A percentile compares a stretch with the other conserved stretches of the same genome.
Evolutionary conservation across 1,140 invertebrate genomes (phyloP).

Genomic region (Drosophila ironensis): DNA sequence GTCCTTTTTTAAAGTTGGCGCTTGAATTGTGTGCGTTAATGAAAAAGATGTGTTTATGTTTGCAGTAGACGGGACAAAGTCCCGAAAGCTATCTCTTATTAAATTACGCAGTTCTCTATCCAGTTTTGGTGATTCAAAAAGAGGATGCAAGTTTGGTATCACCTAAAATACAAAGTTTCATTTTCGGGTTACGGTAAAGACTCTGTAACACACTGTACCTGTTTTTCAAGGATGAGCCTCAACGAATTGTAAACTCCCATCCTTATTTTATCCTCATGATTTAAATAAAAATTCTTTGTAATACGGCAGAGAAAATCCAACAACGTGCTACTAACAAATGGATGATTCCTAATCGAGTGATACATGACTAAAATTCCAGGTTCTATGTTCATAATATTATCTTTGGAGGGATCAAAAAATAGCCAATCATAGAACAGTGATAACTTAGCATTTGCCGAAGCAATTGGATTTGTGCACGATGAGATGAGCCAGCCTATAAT

Average conservation of each 20-base stretch:
- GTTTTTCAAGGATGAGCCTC: constrained; percentile 95
- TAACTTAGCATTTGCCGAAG: constrained; percentile 96
- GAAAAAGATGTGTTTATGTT: constrained; percentile 54
- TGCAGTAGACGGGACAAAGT: constrained; percentile 89
- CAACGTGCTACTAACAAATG: constrained; percentile 95
- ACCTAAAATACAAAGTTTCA: constrained; percentile 45
- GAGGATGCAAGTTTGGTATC: constrained; percentile 91
- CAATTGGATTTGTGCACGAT: constrained; percentile 96
- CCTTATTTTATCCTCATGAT: constrained; percentile 91
- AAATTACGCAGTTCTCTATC: constrained; percentile 93
- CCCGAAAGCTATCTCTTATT: constrained; percentile 94
- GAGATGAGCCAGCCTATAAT: constrained; percentile 99
- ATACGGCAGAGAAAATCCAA: constrained; percentile 98
- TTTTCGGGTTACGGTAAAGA: background rate
- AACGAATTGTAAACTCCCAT: constrained; percentile 96
- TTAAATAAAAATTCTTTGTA: constrained; percentile 95
- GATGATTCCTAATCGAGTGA: constrained; percentile 97
- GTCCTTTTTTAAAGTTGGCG: constrained; percentile 62
- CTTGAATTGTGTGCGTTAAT: constrained; percentile 38
- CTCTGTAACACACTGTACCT: constrained; percentile 84
- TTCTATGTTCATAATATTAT: constrained; percentile 99
- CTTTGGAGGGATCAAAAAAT: constrained; percentile 96
- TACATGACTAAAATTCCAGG: constrained; percentile 99
- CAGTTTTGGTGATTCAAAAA: constrained; percentile 96
- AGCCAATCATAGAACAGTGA: constrained; percentile 99